Conservation (phyloP, 2,888 invertebrate genomes). For the Eledone cirrhosa region DNA sequence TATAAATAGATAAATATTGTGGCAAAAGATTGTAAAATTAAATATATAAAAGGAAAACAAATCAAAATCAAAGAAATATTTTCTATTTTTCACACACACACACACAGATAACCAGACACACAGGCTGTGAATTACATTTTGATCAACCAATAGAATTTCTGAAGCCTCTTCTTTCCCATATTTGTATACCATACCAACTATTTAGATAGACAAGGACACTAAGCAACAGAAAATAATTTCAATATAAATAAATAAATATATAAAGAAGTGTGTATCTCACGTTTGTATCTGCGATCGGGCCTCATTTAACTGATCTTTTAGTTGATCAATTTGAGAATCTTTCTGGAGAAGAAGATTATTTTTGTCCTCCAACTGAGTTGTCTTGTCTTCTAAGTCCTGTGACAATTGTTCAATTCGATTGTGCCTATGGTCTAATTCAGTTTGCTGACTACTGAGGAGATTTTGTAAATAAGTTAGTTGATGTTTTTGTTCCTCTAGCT, state of each 20-base stretch:
- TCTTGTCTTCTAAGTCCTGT: conserved; percentile 36
- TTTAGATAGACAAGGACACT: too few relatives aligned
- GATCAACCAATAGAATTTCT: too few relatives aligned
- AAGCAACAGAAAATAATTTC: too few relatives aligned
- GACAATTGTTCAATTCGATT: conserved; percentile 35
- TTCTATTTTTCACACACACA: too few relatives aligned
- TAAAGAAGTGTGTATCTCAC: background rate
- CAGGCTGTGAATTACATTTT: too few relatives aligned
- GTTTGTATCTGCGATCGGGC: conserved; percentile 8
- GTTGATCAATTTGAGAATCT: conserved; percentile 32
- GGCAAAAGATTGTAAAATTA: too few relatives aligned
- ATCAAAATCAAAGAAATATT: too few relatives aligned
- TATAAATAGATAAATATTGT: conserved; percentile 9
- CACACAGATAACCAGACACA: too few relatives aligned
- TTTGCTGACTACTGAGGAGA: conserved; percentile 11
- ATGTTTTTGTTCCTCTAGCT: conserved; percentile 7
- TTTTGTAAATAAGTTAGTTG: conserved; percentile 20
- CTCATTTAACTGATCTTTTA: conserved; percentile 31
- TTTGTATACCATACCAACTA: too few relatives aligned
- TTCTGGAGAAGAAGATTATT: conserved; percentile 26
- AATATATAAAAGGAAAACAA: too few relatives aligned
- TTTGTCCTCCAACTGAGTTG: conserved; percentile 9
- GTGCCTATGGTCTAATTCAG: conserved; percentile 34
- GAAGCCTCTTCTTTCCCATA: too few relatives aligned
- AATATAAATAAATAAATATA: too few relatives aligned